Percentiles rank a stretch among this genome's conserved stretches.
phyloP scores from a whole-genome alignment of 2,113 vertebrate species.

The Orthonyx spaldingii region DNA sequence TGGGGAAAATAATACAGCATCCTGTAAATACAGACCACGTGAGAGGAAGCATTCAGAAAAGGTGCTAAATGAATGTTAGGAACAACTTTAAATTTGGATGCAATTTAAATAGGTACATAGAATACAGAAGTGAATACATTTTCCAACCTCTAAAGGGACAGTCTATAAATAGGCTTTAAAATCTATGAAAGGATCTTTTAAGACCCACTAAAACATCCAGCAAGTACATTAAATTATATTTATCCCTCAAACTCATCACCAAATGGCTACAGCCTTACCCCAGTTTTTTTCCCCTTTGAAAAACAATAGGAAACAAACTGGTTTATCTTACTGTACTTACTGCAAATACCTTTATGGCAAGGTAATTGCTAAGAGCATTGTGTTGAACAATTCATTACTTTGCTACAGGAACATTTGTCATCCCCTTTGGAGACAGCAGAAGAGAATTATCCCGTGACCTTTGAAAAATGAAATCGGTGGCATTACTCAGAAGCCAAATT shows the following conservation, averaged over 20 bases:
- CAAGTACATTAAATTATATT: neutral
- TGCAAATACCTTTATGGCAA: slow-evolving; percentile 23
- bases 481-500: neutral
- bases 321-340: slow-evolving; percentile 16
- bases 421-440: slow-evolving; percentile 17
- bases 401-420: neutral
- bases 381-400: neutral
- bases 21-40: neutral
- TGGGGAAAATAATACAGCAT: neutral
- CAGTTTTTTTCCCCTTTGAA: neutral
- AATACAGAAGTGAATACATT: neutral
- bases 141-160: neutral
- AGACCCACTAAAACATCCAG: neutral
- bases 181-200: slow-evolving; percentile 9
- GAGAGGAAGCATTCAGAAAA: neutral
- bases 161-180: neutral
- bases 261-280: neutral
- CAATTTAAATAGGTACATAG: neutral
- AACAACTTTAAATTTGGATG: neutral
- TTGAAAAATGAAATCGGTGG: slow-evolving; percentile 21
- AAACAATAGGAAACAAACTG: slow-evolving; percentile 9
- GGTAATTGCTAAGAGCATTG: slow-evolving; percentile 11
- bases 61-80: neutral
- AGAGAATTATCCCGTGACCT: slow-evolving; percentile 21
- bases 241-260: neutral